These are phyloP conservation scores for Ormia ochracea DNA, from an alignment of 2,888 invertebrate genomes.

Conservation along the genomic window DNA sequence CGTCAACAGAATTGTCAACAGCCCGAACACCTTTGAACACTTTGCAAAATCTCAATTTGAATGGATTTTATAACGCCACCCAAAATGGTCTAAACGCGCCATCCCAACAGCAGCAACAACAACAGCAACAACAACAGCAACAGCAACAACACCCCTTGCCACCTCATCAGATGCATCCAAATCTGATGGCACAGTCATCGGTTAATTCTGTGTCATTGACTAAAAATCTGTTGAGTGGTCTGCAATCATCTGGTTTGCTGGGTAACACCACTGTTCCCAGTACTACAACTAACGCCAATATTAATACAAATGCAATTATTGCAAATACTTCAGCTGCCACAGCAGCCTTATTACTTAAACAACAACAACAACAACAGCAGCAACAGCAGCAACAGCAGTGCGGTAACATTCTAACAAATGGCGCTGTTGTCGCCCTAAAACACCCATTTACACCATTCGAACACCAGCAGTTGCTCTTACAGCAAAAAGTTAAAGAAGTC, in stretches of 20 bases:
- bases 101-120: constrained; percentile 64
- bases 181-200: constrained; percentile 41
- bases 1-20: constrained; percentile 82
- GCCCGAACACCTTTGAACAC: constrained; percentile 23
- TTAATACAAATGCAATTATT: constrained; percentile 49
- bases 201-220: constrained; percentile 45
- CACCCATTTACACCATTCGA: constrained; percentile 66
- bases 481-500: constrained; percentile 85
- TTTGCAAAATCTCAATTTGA: constrained; percentile 52
- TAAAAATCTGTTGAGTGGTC: constrained; percentile 55
- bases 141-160: constrained; percentile 55
- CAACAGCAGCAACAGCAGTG: constrained; percentile 55
- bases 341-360: constrained; percentile 57
- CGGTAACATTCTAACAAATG: constrained; percentile 67
- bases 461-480: constrained; percentile 73
- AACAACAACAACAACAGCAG: constrained; percentile 57
- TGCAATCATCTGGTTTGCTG: constrained; percentile 56
- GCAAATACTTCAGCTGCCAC: constrained; percentile 51
- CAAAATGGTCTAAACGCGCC: constrained; percentile 2
- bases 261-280: constrained; percentile 52
- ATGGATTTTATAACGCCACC: constrained; percentile 45
- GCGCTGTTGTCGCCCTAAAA: constrained; percentile 65
- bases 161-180: constrained; percentile 46
- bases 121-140: constrained; percentile 63
- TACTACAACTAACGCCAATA: neutral